Conservation (phyloP, 2,888 invertebrate species). For the Meganola albula region DNA sequence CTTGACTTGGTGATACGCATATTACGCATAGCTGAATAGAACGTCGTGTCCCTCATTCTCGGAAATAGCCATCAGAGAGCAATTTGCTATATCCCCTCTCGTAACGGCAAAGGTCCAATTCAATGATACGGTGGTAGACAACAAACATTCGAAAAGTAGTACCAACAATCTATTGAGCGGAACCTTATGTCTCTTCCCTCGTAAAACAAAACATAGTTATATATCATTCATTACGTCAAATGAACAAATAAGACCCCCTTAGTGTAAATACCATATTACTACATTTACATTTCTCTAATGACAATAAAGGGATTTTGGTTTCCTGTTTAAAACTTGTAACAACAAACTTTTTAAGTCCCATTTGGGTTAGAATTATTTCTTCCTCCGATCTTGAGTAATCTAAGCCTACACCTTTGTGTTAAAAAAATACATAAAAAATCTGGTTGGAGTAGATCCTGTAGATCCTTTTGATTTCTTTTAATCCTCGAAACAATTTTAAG, state of each 20-base stretch:
- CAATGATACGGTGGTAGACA: too few relatives aligned
- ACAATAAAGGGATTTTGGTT: constrained; percentile 33
- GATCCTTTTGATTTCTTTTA: constrained; percentile 20
- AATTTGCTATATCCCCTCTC: constrained; percentile 37
- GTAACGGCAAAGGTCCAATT: constrained; percentile 25
- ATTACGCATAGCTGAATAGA: too few relatives aligned
- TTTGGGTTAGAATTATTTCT: constrained; percentile 47
- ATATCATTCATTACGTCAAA: not conserved
- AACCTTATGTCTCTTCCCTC: not conserved
- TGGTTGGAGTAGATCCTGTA: constrained; percentile 26
- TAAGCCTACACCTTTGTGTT: constrained; percentile 24
- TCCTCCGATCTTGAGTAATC: constrained; percentile 35
- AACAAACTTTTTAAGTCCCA: constrained; percentile 35
- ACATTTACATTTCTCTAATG: constrained; percentile 18
- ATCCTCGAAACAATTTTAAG: constrained; percentile 19
- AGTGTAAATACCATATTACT: constrained; percentile 19
- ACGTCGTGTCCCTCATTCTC: constrained; percentile 27
- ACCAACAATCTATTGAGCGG: too few relatives aligned
- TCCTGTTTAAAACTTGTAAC: constrained; percentile 36
- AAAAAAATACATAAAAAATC: constrained; percentile 28
- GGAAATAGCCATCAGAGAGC: constrained; percentile 34
- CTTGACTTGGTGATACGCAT: too few relatives aligned
- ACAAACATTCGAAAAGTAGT: too few relatives aligned
- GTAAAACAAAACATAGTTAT: not conserved
- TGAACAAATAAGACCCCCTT: not conserved